Percentiles rank a stretch among this genome's conserved stretches.
Conservation (phyloP, 1,140 invertebrate species). For the Calycopis cecrops region DNA sequence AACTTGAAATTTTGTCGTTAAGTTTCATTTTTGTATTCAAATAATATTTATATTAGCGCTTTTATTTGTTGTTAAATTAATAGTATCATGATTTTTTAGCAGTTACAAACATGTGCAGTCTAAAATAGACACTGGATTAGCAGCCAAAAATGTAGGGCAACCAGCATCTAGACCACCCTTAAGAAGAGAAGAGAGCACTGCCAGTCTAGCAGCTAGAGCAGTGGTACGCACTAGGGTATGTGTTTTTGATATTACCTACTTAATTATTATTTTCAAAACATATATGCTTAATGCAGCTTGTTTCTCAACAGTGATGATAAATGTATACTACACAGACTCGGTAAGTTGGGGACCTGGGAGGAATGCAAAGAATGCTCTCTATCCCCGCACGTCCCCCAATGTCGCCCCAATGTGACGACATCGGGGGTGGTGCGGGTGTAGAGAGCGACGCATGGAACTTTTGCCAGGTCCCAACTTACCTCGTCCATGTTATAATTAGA, state of each 20-base stretch:
- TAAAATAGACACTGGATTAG: slow-evolving; percentile 62
- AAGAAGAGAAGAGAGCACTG: slow-evolving; percentile 62
- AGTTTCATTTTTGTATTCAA: not conserved
- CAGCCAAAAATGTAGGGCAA: slow-evolving; percentile 36
- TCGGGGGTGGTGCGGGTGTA: too few relatives aligned
- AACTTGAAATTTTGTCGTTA: too few relatives aligned
- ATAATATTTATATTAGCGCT: slow-evolving; percentile 1
- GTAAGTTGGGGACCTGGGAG: too few relatives aligned
- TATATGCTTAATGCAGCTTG: too few relatives aligned
- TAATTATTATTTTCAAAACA: not conserved
- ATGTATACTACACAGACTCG: too few relatives aligned
- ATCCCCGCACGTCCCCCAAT: too few relatives aligned
- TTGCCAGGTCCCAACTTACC: too few relatives aligned
- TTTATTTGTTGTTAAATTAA: too few relatives aligned
- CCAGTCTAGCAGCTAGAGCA: slow-evolving; percentile 44
- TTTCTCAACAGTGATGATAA: not conserved
- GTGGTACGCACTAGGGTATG: slow-evolving; percentile 43
- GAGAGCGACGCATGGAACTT: too few relatives aligned
- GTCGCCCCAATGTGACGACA: too few relatives aligned
- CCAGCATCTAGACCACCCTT: slow-evolving; percentile 46
- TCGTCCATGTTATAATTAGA: too few relatives aligned
- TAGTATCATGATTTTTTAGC: slow-evolving; percentile 33
- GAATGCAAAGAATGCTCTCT: too few relatives aligned
- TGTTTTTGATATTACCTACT: not conserved
- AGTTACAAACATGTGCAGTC: slow-evolving; percentile 67